Percentiles rank a stretch among this genome's conserved stretches.
Conservation (phyloP, 2,113 vertebrate genomes). For the Mionectes macconnelli region DNA sequence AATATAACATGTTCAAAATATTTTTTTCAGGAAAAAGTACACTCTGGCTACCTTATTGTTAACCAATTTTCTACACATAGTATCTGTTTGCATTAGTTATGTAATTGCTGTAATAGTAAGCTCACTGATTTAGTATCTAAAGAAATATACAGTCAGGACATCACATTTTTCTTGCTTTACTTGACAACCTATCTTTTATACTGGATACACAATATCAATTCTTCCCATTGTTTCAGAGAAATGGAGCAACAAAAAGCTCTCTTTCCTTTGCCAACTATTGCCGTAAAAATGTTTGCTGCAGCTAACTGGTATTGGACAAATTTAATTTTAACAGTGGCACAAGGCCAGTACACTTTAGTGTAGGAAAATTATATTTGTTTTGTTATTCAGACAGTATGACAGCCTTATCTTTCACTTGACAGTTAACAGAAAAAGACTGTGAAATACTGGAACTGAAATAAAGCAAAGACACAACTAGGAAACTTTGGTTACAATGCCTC, state of each 20-base stretch:
- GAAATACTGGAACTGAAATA: slow-evolving; percentile 7
- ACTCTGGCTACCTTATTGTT: slow-evolving; percentile 63
- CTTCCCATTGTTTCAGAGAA: slow-evolving; percentile 79
- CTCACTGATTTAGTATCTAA: slow-evolving; percentile 90
- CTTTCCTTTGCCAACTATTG: not conserved
- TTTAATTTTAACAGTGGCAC: not conserved
- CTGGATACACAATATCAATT: slow-evolving; percentile 81
- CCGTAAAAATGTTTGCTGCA: not conserved
- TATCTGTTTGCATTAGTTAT: slow-evolving; percentile 93
- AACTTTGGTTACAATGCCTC: not conserved
- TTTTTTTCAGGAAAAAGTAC: not conserved
- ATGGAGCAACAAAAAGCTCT: slow-evolving; percentile 55
- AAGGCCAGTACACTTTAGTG: not conserved
- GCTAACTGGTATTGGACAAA: not conserved
- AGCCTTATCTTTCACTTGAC: not conserved
- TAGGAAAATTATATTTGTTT: not conserved
- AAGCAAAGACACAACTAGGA: not conserved
- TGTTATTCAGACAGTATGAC: not conserved
- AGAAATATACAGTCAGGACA: slow-evolving; percentile 88
- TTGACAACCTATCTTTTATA: slow-evolving; percentile 81
- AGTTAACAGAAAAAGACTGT: not conserved
- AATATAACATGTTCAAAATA: not conserved
- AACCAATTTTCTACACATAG: slow-evolving; percentile 80
- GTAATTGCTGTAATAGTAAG: slow-evolving; percentile 93
- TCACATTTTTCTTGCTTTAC: slow-evolving; percentile 92